phyloP scores from a whole-genome alignment of 1,140 invertebrate genomes.

The Nymphalis io region DNA sequence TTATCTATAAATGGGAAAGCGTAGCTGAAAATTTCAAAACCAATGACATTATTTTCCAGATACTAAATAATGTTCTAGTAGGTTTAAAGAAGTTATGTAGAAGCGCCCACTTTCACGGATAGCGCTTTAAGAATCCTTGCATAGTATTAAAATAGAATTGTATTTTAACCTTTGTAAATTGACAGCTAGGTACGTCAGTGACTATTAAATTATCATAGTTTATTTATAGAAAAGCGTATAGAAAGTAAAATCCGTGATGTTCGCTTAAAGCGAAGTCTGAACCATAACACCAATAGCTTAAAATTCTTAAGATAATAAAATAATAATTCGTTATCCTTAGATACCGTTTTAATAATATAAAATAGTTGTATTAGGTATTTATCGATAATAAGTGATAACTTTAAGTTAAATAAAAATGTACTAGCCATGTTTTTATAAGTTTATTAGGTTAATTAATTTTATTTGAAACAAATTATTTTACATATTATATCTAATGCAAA shows the following conservation, averaged over 20 bases:
- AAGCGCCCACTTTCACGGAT: not conserved
- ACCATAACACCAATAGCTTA: constrained; percentile 16
- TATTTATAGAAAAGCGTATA: not conserved
- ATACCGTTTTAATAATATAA: not conserved
- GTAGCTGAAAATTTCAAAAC: not conserved
- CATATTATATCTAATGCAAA: too few relatives aligned
- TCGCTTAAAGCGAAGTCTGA: constrained; percentile 8
- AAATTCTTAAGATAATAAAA: not conserved
- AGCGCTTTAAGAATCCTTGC: not conserved
- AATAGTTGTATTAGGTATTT: constrained; percentile 8
- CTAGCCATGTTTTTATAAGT: constrained; percentile 30
- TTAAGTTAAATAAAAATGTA: constrained; percentile 11
- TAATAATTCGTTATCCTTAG: not conserved
- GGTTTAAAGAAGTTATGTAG: not conserved
- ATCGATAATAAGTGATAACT: not conserved
- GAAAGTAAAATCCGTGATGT: constrained; percentile 8
- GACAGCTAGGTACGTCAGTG: not conserved
- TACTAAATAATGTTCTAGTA: not conserved
- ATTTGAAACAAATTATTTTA: too few relatives aligned
- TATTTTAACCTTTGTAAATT: not conserved
- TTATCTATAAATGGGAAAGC: not conserved
- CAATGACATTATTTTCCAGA: not conserved
- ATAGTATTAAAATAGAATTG: not conserved
- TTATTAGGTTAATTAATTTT: too few relatives aligned
- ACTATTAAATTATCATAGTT: not conserved